These are phyloP conservation scores for Rhagologus leucostigma DNA, from an alignment of 2,113 vertebrate species.

Conservation along the genomic window DNA sequence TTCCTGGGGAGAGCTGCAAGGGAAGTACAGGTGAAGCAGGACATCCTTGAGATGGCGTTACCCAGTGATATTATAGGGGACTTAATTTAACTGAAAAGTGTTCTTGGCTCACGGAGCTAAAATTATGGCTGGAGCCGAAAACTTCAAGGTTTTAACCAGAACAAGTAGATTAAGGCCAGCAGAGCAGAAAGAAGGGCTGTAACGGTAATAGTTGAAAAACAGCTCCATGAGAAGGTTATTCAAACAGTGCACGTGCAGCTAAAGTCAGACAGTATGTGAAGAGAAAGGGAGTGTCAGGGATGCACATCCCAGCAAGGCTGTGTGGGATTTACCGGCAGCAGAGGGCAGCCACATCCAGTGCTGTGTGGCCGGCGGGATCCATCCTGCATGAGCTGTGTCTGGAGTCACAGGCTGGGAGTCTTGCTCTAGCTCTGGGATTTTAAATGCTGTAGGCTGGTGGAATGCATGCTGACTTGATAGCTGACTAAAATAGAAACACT, in stretches of 20 bases:
- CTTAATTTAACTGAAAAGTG: neutral
- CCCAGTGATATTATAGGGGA: neutral
- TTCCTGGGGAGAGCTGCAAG: neutral
- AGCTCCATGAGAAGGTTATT: neutral
- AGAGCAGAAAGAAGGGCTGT: neutral
- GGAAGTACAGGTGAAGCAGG: neutral
- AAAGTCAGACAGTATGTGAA: rapidly evolving
- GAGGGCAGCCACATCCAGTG: slow-evolving; percentile 47
- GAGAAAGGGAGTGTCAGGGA: neutral
- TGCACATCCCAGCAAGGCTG: neutral
- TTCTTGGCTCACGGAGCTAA: neutral
- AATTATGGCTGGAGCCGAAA: neutral
- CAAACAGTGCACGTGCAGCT: neutral
- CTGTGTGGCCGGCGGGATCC: rapidly evolving
- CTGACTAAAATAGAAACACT: neutral
- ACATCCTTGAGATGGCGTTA: neutral
- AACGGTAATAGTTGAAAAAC: neutral
- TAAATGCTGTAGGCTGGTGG: neutral
- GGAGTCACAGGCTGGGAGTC: neutral
- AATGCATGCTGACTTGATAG: neutral
- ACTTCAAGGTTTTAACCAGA: neutral
- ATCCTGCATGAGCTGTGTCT: neutral
- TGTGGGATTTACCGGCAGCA: neutral
- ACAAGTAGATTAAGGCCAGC: neutral
- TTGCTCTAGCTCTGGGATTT: too few relatives aligned